Conservation (phyloP, 92 coral and sea anemone species). For the Bergia sp. region DNA sequence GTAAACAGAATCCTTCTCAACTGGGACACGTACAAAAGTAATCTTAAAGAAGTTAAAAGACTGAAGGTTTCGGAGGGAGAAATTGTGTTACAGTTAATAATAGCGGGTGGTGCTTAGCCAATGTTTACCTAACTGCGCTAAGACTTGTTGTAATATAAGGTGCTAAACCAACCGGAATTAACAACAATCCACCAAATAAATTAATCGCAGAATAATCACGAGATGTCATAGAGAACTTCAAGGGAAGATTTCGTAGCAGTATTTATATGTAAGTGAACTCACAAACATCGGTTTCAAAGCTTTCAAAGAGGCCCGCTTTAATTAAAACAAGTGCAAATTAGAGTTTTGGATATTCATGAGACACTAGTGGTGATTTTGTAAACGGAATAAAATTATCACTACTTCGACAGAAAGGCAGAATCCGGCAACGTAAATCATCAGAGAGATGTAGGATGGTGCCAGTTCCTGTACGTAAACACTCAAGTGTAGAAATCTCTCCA, state of each 20-base stretch:
- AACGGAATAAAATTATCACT: conserved; percentile 9
- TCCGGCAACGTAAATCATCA: background rate
- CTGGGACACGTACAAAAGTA: background rate
- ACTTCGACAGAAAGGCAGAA: background rate
- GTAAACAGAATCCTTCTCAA: background rate
- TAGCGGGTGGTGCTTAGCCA: conserved; percentile 38
- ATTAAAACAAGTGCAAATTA: conserved; percentile 39
- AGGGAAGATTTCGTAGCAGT: conserved; percentile 21
- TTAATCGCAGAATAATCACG: conserved; percentile 44
- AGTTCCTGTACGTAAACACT: background rate
- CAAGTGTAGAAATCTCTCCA: background rate
- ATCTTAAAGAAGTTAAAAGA: background rate
- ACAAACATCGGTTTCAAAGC: conserved; percentile 24
- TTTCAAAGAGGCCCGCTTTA: conserved; percentile 26
- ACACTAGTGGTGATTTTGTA: conserved; percentile 25
- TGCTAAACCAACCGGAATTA: conserved; percentile 39
- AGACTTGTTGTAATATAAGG: conserved; percentile 35
- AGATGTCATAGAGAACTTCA: conserved; percentile 34
- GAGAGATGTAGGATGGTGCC: background rate
- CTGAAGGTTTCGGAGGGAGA: background rate
- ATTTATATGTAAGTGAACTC: conserved; percentile 1
- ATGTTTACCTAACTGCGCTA: conserved; percentile 38
- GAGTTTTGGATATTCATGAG: conserved; percentile 24
- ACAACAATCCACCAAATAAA: conserved; percentile 43
- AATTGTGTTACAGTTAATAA: conserved; percentile 31